phyloP scores from a whole-genome alignment of 2,888 invertebrate genomes.

The Peribatodes rhomboidaria region DNA sequence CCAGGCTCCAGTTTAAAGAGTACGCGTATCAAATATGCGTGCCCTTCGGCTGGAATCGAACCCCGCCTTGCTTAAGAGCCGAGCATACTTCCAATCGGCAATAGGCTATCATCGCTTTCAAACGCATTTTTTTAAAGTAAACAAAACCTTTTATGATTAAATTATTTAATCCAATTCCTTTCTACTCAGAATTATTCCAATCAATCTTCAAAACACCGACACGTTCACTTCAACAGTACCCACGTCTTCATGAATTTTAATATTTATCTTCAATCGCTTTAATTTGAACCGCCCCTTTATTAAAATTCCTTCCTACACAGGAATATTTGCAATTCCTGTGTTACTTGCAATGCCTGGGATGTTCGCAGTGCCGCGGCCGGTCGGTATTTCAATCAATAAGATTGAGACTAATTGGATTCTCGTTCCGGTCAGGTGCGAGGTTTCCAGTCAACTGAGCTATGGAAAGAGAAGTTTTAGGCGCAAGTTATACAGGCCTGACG shows the following conservation, averaged over 20 bases:
- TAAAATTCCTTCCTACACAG: conserved; percentile 31
- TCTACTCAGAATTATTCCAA: too few species aligned
- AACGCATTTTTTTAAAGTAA: too few species aligned
- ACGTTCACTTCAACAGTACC: not conserved
- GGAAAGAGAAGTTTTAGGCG: not conserved
- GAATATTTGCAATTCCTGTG: conserved; percentile 26
- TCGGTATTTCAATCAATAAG: conserved; percentile 26
- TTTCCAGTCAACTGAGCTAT: not conserved
- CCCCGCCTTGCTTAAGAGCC: too few species aligned
- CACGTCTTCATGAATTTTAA: conserved; percentile 24
- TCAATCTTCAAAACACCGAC: not conserved
- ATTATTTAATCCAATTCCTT: not conserved
- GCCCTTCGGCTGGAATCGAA: too few species aligned
- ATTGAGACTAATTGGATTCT: conserved; percentile 29
- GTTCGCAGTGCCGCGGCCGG: conserved; percentile 15
- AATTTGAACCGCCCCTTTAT: conserved; percentile 33
- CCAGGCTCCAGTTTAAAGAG: too few species aligned
- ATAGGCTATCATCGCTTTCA: too few species aligned
- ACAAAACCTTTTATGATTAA: too few species aligned
- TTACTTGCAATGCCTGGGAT: conserved; percentile 9
- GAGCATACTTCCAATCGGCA: too few species aligned
- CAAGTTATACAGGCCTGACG: too few species aligned
- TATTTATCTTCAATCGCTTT: conserved; percentile 23
- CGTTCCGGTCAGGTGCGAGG: conserved; percentile 14
- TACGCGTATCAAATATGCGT: too few species aligned